Conservation (phyloP, 1,140 invertebrate species). For the Macrobrachium nipponense region DNA sequence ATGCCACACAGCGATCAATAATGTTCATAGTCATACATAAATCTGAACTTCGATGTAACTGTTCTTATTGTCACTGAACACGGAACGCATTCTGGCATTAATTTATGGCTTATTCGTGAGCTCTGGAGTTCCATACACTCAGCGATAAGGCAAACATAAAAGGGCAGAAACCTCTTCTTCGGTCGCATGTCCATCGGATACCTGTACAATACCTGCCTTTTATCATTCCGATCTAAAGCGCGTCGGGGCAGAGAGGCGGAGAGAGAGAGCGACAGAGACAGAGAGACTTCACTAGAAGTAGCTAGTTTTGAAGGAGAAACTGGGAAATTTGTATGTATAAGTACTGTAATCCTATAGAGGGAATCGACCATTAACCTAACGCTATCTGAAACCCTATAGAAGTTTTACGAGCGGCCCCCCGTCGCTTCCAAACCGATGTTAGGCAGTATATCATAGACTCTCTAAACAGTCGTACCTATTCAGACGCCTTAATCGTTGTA, state of each 20-base stretch:
- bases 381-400: conserved; percentile 35
- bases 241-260: not conserved
- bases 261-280: conserved; percentile 19
- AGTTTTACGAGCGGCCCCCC: conserved; percentile 23
- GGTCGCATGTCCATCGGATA: too few relatives aligned
- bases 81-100: too few relatives aligned
- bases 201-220: too few relatives aligned
- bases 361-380: not conserved
- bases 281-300: not conserved
- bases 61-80: too few relatives aligned
- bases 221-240: too few relatives aligned
- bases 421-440: conserved; percentile 9
- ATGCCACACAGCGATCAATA: too few relatives aligned
- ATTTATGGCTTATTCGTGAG: too few relatives aligned
- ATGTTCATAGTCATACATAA: too few relatives aligned
- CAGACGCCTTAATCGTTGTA: conserved; percentile 8
- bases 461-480: not conserved
- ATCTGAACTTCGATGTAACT: too few relatives aligned
- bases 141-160: too few relatives aligned
- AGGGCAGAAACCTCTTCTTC: too few relatives aligned
- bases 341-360: not conserved
- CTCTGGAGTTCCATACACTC: too few relatives aligned
- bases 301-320: not conserved
- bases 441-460: conserved; percentile 21
- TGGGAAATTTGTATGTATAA: not conserved